Evolutionary conservation across 2,888 invertebrate species (phyloP), one percentile per base, ranked within the genome.

Genomic region (Coleophora deauratella): DNA sequence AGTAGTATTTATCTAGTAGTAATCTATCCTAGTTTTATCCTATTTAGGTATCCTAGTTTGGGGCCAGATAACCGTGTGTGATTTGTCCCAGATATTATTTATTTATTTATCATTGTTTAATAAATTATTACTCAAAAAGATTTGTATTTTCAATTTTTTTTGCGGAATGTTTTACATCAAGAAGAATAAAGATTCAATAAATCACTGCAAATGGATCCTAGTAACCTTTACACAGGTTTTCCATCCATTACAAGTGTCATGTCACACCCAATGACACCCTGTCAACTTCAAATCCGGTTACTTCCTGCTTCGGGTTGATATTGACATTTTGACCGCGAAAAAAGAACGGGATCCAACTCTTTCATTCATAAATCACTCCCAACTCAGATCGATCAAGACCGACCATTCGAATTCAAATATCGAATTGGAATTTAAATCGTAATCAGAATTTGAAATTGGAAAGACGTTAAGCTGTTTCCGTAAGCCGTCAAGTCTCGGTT

Each of bases 361-460:
- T 12, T 38, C 44, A 41, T 36, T 33, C 44, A 47, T 52, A 52
- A 49, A 52, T 52, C 52, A 52, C 42, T 30, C 13, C 41, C 3
- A 31, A 7, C 6, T 6, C 6, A 40, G 31, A 43, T 43, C 47
- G 38, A 35, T 42, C 41, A 35, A 30, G 34, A 37, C 37, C 41
- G 11, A 38, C 35, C 13, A 27, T 35, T 38, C 35, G 34, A n/a
- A 36, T 36, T 36, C 36, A 36, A 36, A 36, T 36, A 33, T 12
- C 3, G 12, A 21, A 21, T n/a, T 12, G 32, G 15, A 33, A 45
- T 44, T 46, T n/a, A n/a, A n/a, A n/a, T n/a, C n/a, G n/a, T n/a
- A n/a, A n/a, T n/a, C 44, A 46, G 41, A 46, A 55, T 55, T 52
- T 52, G 51, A 47, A 53, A 42, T 44, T 46, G 38, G 38, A 42